Evolutionary conservation across 2,113 vertebrate genomes (phyloP).

Genomic region (Aphelocoma coerulescens): DNA sequence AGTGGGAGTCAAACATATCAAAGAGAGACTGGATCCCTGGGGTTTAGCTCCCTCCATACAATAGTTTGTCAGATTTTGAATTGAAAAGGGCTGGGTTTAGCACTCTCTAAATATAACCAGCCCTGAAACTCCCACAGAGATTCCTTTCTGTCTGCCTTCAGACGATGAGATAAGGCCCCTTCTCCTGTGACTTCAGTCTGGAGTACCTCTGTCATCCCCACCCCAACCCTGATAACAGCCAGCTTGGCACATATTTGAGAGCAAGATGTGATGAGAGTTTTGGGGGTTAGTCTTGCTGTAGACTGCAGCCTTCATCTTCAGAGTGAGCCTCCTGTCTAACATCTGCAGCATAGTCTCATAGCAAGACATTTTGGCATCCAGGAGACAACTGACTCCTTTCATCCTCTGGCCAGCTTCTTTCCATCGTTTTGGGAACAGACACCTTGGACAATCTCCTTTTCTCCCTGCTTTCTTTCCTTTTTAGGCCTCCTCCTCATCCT

Average conservation of each 20-base stretch:
- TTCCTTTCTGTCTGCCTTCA: slow-evolving; percentile 58
- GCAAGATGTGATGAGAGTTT: neutral
- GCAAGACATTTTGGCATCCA: neutral
- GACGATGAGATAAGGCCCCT: slow-evolving; percentile 45
- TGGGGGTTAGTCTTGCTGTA: neutral
- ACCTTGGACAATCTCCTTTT: neutral
- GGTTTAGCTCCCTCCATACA: slow-evolving; percentile 39
- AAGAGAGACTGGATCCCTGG: neutral
- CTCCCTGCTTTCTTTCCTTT: neutral
- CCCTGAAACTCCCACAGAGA: slow-evolving; percentile 56
- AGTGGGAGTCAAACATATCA: slow-evolving; percentile 39
- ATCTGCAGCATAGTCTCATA: neutral
- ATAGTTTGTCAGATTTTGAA: slow-evolving; percentile 33
- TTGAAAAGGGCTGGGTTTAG: slow-evolving; percentile 31
- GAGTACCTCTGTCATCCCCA: slow-evolving; percentile 39
- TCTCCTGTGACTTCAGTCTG: slow-evolving; percentile 47
- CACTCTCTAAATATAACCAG: slow-evolving; percentile 52
- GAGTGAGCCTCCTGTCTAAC: neutral
- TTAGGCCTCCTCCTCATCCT: neutral
- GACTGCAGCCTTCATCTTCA: neutral
- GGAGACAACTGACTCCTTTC: neutral
- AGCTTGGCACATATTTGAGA: slow-evolving; percentile 35
- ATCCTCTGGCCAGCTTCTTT: neutral
- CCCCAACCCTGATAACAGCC: slow-evolving; percentile 12
- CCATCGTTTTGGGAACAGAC: neutral